Base-by-base conservation (phyloP, 2,888 invertebrate genomes). In the Oscheius sp. region DNA sequence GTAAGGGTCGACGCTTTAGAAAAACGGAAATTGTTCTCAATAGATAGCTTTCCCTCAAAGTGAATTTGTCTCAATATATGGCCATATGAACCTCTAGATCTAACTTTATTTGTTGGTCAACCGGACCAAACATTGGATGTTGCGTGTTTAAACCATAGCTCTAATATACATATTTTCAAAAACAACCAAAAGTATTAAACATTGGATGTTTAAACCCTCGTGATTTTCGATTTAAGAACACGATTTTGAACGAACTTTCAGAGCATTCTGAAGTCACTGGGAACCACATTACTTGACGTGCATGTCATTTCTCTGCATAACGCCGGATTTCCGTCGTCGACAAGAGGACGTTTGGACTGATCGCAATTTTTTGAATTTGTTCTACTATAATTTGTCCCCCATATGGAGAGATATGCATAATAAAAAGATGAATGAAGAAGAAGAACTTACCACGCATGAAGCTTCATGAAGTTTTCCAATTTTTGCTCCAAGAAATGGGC, bases 401-500 rank as follows among this genome's bases (percentile, higher is more conserved):
- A n/a, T n/a, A n/a, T n/a, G n/a, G n/a, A n/a, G n/a, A n/a, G n/a
- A n/a, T n/a, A n/a, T n/a, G n/a, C n/a, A n/a, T n/a, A n/a, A n/a
- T n/a, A n/a, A n/a, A n/a, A n/a, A n/a, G n/a, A n/a, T 4, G 41
- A 41, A 50, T 50, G 50, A 54, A 54, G 22, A 30, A 32, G 33
- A 32, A 47, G 24, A 20, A 65, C 65, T 91, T 89, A 96, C 96
- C 93, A 93, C 93, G 88, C 96, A 95, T 70, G 94, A 93, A 26
- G 96, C 94, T 88, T 98, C 97, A 87, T 96, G 96, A 36, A 95
- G 90, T 88, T 95, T 96, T 78, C 95, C 95, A 74, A 95, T 90
- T 87, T 94, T 93, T 12, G 95, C 94, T 78, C 95, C 90, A 68
- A 96, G 94, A 87, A 97, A 98, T 12, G 97, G 96, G 75, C 96